Evolutionary conservation across 2,797 vertebrate species (phyloP), one percentile per base, ranked within the genome.

Genomic region (Gymnoscopelus braueri): DNA sequence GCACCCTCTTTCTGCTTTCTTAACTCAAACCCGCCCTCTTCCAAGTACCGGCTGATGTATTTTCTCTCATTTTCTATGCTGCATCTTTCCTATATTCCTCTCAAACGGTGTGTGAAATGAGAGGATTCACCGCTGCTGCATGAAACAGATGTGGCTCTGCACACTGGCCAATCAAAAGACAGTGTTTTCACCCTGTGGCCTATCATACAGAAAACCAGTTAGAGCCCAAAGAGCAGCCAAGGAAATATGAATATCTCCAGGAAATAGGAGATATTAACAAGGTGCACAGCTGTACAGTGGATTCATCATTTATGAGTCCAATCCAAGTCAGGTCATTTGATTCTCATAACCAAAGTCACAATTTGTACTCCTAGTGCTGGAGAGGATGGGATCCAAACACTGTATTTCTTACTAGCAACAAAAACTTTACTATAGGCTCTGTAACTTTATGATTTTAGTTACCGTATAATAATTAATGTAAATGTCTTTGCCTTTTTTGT

Each of bases 101-200:
- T 85, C 75, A 88, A 90, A 79, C 73, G 50, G 71, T 81, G 84
- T 88, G 84, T 87, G 88, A 90, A 92, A 89, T 88, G 81, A 86
- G 71, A 79, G 64, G 73, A 84, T 83, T 75, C 59, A 1, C 13
- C 51, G 69, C 48, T 83, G 71, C 71, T 74, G 71, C 72, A 59
- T 77, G 76, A 79, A 86, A 84, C 89, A 88, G 86, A 89, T 91
- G 88, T 77, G 83, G 65, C 77, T 79, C 71, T 52, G 13, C 8
- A 60, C 61, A 51, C 75, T 80, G 54, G 7, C 79, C 84, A 85
- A 85, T 88, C 79, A 74, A 66, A 75, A 63, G 14, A 57, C 55
- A 14, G 56, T n/a, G 23, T 67, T 3, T 4, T 71, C 64, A 70
- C 63, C 79, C 72, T 71, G 59, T 70, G 66, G 4, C 60, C 19